Conservation (phyloP, 2,888 invertebrate genomes). For the Scaeva pyrastri region DNA sequence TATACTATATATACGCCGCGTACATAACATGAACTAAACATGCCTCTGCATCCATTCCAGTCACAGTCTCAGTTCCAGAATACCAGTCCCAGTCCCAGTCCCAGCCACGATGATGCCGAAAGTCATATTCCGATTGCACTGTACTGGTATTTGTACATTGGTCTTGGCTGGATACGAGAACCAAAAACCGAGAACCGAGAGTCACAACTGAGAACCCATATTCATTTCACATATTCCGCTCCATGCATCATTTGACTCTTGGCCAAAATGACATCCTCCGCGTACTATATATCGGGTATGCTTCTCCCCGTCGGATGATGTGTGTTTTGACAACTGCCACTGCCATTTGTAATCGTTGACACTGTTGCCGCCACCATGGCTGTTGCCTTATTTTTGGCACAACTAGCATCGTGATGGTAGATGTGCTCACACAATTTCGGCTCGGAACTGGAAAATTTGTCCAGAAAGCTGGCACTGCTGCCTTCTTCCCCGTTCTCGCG, state of each 20-base stretch:
- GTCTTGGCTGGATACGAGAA: slow-evolving; percentile 31
- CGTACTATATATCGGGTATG: slow-evolving; percentile 83
- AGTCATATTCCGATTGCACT: not conserved
- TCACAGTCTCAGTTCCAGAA: too few relatives aligned
- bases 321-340: slow-evolving; percentile 71
- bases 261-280: slow-evolving; percentile 83
- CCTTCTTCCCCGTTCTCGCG: slow-evolving; percentile 67
- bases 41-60: slow-evolving; percentile 5
- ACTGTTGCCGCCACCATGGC: slow-evolving; percentile 63
- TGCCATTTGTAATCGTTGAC: slow-evolving; percentile 64
- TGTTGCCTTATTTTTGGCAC: slow-evolving; percentile 82
- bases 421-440: slow-evolving; percentile 83
- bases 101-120: too few relatives aligned
- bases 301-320: slow-evolving; percentile 65
- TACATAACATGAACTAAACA: slow-evolving; percentile 3
- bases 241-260: slow-evolving; percentile 79
- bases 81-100: too few relatives aligned
- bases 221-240: slow-evolving; percentile 68
- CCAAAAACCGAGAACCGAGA: slow-evolving; percentile 17
- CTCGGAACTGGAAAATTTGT: slow-evolving; percentile 83
- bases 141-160: too few relatives aligned
- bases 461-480: slow-evolving; percentile 78
- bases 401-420: slow-evolving; percentile 83
- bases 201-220: slow-evolving; percentile 34
- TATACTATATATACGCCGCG: slow-evolving; percentile 7